Conservation (phyloP, 2,113 vertebrate species). For the Marmota flaviventris region DNA sequence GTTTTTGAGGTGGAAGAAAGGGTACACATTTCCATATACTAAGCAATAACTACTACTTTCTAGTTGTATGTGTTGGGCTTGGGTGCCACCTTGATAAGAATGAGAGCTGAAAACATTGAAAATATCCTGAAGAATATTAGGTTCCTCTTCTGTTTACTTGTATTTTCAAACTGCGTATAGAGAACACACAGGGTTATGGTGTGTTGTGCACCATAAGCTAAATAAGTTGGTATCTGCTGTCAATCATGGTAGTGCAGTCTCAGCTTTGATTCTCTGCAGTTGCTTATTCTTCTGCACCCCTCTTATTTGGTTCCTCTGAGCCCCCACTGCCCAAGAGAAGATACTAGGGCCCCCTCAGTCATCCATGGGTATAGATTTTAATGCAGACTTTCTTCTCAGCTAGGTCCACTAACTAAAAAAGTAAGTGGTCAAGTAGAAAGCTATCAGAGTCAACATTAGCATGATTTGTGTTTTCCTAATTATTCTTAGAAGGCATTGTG, state of each 20-base stretch:
- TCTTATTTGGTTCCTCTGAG: neutral
- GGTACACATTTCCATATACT: neutral
- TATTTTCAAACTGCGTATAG: neutral
- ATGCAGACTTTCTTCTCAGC: neutral
- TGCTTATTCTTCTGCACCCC: neutral
- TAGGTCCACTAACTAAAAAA: neutral
- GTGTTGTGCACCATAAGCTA: accelerated
- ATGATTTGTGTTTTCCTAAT: conserved; percentile 51
- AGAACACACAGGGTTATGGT: too few species aligned
- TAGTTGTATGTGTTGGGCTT: neutral
- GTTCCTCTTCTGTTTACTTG: neutral
- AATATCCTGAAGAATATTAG: neutral
- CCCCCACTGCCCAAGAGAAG: neutral
- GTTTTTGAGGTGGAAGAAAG: neutral
- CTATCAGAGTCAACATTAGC: neutral
- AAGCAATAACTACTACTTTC: neutral
- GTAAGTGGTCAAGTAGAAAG: neutral
- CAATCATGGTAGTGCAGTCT: neutral
- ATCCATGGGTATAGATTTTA: neutral
- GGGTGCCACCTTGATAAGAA: neutral
- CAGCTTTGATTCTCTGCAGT: neutral
- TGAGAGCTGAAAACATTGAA: conserved; percentile 1
- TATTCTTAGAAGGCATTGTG: conserved; percentile 37
- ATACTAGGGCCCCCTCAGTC: neutral
- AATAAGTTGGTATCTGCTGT: neutral